phyloP scores from a whole-genome alignment of 2,797 vertebrate genomes.

The Phaenicophaeus curvirostris region DNA sequence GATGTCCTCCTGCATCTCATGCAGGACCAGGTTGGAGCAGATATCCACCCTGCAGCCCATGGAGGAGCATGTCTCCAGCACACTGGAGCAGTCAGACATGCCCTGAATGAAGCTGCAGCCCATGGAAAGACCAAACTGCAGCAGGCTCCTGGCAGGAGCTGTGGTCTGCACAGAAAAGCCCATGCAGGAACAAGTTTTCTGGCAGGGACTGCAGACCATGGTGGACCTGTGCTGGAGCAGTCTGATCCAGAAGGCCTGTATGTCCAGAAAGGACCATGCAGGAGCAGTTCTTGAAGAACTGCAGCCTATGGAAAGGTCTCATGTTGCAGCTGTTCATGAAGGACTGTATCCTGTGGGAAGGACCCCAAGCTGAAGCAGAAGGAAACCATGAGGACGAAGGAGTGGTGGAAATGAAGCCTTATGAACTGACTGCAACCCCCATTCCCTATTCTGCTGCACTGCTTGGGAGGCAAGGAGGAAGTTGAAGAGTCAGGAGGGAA shows the following conservation, averaged over 20 bases:
- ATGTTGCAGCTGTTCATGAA: not conserved
- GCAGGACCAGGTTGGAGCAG: not conserved
- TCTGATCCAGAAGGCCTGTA: not conserved
- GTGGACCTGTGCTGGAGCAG: not conserved
- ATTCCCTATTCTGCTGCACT: not conserved
- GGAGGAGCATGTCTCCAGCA: too few relatives aligned
- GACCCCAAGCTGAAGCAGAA: not conserved
- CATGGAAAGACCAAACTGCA: not conserved
- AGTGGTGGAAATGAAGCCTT: not conserved
- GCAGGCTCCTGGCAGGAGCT: not conserved
- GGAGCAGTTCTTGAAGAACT: not conserved
- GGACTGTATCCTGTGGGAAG: not conserved
- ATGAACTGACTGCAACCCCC: not conserved
- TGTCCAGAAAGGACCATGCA: rapidly evolving
- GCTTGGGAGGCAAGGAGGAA: not conserved
- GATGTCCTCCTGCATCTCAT: not conserved
- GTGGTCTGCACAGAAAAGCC: not conserved
- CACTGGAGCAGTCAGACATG: not conserved
- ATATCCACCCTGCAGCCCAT: not conserved
- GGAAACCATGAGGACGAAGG: not conserved
- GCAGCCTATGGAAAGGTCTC: not conserved
- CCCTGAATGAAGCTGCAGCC: not conserved
- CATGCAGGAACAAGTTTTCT: not conserved
- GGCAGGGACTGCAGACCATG: not conserved
- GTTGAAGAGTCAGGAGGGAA: not conserved